A percentile compares a stretch with the other conserved stretches of the same genome.
These are phyloP conservation scores for Onychomys leucogaster DNA, from an alignment of 2,797 vertebrate species.

Conservation along the genomic window DNA sequence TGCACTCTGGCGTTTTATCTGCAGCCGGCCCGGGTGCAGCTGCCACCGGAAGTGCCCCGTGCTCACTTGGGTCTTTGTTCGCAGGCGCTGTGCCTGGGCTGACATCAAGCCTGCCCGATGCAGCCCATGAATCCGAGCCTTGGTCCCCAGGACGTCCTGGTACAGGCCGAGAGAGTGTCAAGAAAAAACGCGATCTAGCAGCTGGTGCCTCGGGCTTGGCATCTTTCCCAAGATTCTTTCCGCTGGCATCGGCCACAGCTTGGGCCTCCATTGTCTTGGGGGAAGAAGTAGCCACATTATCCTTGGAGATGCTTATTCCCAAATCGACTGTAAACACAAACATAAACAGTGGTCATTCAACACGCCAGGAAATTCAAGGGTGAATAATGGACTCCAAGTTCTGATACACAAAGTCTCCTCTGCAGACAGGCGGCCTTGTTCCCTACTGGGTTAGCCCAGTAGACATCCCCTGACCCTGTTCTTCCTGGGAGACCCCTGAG, in stretches of 20 bases:
- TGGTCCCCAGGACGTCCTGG: slow-evolving; percentile 86
- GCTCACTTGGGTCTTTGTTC: slow-evolving; percentile 82
- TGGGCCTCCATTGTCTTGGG: slow-evolving; percentile 82
- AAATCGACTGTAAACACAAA: slow-evolving; percentile 85
- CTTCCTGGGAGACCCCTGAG: neutral
- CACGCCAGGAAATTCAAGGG: slow-evolving; percentile 69
- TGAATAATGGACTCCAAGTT: slow-evolving; percentile 48
- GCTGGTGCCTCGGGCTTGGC: slow-evolving; percentile 83
- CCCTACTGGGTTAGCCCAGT: neutral
- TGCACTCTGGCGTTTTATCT: slow-evolving; percentile 69
- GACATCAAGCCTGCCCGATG: slow-evolving; percentile 69
- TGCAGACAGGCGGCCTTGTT: neutral
- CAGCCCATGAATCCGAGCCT: slow-evolving; percentile 74
- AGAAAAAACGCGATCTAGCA: slow-evolving; percentile 85
- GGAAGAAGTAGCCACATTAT: slow-evolving; percentile 84
- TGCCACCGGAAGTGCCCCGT: slow-evolving; percentile 37
- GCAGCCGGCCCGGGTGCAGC: slow-evolving; percentile 13
- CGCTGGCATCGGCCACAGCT: slow-evolving; percentile 68
- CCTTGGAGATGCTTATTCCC: slow-evolving; percentile 81
- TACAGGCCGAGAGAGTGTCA: slow-evolving; percentile 86
- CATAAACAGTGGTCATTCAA: slow-evolving; percentile 81
- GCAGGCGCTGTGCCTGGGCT: neutral
- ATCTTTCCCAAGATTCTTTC: slow-evolving; percentile 82
- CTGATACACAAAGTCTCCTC: slow-evolving; percentile 10
- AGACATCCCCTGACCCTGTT: neutral